Percentiles rank a stretch among this genome's conserved stretches.
These are phyloP conservation scores for Calidris pugnax DNA, from an alignment of 2,113 vertebrate genomes.

Conservation along the genomic window DNA sequence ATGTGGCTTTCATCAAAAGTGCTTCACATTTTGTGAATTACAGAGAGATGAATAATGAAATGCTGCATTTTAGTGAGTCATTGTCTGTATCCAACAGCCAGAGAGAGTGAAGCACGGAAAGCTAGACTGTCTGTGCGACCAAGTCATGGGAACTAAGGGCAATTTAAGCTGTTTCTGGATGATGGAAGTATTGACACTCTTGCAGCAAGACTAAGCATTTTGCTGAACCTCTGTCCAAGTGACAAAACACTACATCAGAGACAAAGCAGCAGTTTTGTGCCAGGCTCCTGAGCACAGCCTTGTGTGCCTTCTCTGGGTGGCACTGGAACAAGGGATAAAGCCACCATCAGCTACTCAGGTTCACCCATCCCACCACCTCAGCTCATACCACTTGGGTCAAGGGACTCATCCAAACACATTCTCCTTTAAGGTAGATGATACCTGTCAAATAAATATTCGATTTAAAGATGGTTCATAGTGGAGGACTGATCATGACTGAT, in stretches of 20 bases:
- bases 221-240: not conserved
- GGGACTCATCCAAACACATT: not conserved
- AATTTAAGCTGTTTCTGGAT: not conserved
- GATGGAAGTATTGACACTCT: not conserved
- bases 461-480: not conserved
- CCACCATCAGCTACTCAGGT: not conserved
- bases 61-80: not conserved
- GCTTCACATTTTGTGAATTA: not conserved
- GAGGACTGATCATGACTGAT: not conserved
- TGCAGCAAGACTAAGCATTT: not conserved
- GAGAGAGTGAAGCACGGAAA: not conserved
- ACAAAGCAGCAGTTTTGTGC: not conserved
- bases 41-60: not conserved
- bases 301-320: not conserved
- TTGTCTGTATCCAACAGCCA: not conserved
- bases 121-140: rapidly evolving
- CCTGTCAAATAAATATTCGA: not conserved
- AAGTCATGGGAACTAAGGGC: not conserved
- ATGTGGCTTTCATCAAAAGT: not conserved
- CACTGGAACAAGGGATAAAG: rapidly evolving
- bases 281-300: not conserved
- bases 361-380: not conserved
- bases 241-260: not conserved
- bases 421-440: not conserved
- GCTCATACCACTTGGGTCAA: not conserved